Base-by-base conservation (phyloP, 2,888 invertebrate species). In the Dasysyrphus tricinctus region DNA sequence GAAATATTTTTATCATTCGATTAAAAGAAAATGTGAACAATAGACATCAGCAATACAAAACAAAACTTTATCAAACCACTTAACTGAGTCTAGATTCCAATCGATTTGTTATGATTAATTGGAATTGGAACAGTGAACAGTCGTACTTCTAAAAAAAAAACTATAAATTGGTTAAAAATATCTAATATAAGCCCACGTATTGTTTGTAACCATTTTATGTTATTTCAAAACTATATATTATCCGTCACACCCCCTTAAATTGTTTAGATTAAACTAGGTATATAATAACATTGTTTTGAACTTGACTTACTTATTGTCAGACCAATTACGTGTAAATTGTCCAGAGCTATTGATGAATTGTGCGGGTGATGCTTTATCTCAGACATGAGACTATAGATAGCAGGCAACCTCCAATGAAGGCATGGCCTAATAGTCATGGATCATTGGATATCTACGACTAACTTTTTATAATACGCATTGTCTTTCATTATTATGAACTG, bases 251-350 rank as follows among this genome's bases (percentile, higher is more conserved):
- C 47, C 56, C 39, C 39, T 12, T 67, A 29, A 44, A 47, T 49
- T 54, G n/a, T 42, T 19, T 11, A 16, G 42, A 29, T 42, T 3
- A 69, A 69, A 54, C 29, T 42, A 65, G 8, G 16, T 32, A 7
- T 32, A 32, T 32, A 32, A 32, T 7, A 32, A 32, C 32, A 79
- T 79, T 61, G 61, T 51, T 63, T 65, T 78, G 83, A 85, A 77
- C 85, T 85, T 85, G 81, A 77, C 77, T 78, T 63, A 56, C 61
- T 70, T 81, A 74, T 77, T 80, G 74, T 80, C 57, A 42, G 14
- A 59, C 74, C 81, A 78, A 85, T 85, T 85, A 80, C 44, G 81
- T 81, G 81, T 42, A 63, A 85, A 85, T 77, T 85, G 77, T 34
- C 61, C 56, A 73, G 32, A 51, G 51, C 72, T 72, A 67, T 49